Conservation (phyloP, 2,113 vertebrate genomes). For the Tupaia chinensis region DNA sequence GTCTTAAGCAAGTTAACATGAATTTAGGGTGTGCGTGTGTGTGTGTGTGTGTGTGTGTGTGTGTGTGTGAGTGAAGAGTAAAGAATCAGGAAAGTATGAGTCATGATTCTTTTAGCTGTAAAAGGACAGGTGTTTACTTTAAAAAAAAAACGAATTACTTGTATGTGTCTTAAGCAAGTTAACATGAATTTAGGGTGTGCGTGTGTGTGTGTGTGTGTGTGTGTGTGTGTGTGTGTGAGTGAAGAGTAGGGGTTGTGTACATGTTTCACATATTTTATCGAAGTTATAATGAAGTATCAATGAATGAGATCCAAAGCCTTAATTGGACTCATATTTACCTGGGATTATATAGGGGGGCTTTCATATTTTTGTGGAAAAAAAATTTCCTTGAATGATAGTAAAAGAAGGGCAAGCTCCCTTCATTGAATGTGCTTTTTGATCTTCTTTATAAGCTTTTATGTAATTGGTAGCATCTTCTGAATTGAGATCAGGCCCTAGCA, state of each 20-base stretch:
- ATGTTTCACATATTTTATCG: background rate
- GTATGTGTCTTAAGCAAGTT: background rate
- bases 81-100: background rate
- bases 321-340: constrained; percentile 46
- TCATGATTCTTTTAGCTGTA: background rate
- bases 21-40: background rate
- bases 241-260: background rate
- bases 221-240: background rate
- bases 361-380: constrained; percentile 8
- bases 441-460: background rate
- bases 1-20: background rate
- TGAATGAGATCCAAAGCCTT: background rate
- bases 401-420: background rate
- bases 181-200: background rate
- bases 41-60: background rate
- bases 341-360: background rate
- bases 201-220: background rate
- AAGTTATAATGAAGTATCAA: background rate
- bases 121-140: background rate
- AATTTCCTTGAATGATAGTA: constrained; percentile 29
- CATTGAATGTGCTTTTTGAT: constrained; percentile 21
- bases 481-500: constrained; percentile 6
- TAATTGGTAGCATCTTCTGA: constrained; percentile 32
- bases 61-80: background rate
- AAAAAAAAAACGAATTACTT: background rate